These are phyloP conservation scores for Clamator glandarius DNA, from an alignment of 2,797 vertebrate species.

Conservation along the genomic window DNA sequence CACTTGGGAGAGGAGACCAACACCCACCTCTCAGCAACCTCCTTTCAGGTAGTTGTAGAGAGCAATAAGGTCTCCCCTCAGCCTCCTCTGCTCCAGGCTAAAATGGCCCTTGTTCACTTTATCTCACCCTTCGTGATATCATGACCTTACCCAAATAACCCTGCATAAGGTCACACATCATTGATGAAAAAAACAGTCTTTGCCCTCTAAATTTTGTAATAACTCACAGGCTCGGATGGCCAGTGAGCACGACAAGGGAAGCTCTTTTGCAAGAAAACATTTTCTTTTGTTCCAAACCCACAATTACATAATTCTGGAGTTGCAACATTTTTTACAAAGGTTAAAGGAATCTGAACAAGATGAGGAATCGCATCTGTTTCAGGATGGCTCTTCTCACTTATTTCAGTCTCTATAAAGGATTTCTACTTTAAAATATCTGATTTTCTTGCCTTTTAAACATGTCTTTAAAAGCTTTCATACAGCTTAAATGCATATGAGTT, in stretches of 20 bases:
- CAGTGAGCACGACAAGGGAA: background rate
- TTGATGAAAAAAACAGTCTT: background rate
- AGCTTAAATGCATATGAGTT: background rate
- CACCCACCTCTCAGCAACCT: too few relatives aligned
- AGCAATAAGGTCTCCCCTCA: too few relatives aligned
- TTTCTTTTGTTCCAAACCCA: background rate
- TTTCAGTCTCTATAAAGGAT: background rate
- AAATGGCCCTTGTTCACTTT: background rate
- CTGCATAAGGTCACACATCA: background rate
- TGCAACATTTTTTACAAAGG: conserved; percentile 27
- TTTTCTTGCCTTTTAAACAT: background rate
- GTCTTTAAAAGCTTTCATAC: background rate
- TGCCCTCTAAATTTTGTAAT: background rate
- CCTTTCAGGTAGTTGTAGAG: too few relatives aligned
- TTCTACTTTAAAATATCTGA: background rate
- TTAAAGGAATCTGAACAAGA: background rate
- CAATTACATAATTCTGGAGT: conserved; percentile 34
- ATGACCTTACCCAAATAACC: background rate
- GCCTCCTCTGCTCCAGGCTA: too few relatives aligned
- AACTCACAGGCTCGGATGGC: background rate
- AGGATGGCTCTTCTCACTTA: background rate
- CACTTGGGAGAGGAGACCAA: too few relatives aligned
- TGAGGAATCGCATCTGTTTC: background rate
- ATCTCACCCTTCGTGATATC: too few relatives aligned
- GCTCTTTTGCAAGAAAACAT: conserved; percentile 13